Evolutionary conservation across 2,888 invertebrate species (phyloP).

Genomic region (Melanostoma mellinum): DNA sequence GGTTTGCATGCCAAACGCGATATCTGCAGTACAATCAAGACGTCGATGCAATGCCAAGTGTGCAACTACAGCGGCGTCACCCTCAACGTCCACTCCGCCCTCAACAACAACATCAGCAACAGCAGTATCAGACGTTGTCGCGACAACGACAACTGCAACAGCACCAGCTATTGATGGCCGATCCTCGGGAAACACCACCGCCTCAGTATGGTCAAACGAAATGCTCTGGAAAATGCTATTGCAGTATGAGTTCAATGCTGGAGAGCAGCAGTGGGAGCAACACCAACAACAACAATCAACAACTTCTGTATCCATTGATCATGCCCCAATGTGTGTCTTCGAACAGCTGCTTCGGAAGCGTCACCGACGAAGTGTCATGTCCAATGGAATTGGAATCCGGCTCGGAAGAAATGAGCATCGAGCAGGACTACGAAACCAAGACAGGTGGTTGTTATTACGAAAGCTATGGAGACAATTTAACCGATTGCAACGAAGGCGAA

Average conservation of each 20-base stretch:
- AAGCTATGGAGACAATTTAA: constrained; percentile 78
- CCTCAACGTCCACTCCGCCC: constrained; percentile 79
- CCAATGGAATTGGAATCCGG: constrained; percentile 62
- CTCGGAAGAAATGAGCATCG: constrained; percentile 64
- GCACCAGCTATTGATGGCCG: constrained; percentile 26
- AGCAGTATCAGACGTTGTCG: constrained; percentile 20
- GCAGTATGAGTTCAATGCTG: constrained; percentile 39
- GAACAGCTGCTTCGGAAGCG: constrained; percentile 59
- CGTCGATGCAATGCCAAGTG: constrained; percentile 77
- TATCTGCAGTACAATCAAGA: constrained; percentile 75
- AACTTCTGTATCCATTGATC: constrained; percentile 44
- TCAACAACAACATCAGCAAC: constrained; percentile 68
- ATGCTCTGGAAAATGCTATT: constrained; percentile 45
- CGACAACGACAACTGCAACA: background rate
- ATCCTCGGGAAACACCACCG: constrained; percentile 34
- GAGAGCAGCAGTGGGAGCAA: constrained; percentile 27
- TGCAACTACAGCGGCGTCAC: constrained; percentile 79
- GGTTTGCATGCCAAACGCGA: constrained; percentile 81
- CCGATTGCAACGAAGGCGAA: constrained; percentile 75
- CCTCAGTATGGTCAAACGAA: constrained; percentile 48
- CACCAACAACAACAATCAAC: constrained; percentile 34
- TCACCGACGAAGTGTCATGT: constrained; percentile 63
- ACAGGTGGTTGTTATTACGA: constrained; percentile 77
- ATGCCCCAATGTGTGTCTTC: constrained; percentile 44
- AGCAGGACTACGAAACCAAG: constrained; percentile 73